These are phyloP conservation scores for Oreochromis mossambicus DNA, from an alignment of 2,797 vertebrate genomes.

Conservation along the genomic window DNA sequence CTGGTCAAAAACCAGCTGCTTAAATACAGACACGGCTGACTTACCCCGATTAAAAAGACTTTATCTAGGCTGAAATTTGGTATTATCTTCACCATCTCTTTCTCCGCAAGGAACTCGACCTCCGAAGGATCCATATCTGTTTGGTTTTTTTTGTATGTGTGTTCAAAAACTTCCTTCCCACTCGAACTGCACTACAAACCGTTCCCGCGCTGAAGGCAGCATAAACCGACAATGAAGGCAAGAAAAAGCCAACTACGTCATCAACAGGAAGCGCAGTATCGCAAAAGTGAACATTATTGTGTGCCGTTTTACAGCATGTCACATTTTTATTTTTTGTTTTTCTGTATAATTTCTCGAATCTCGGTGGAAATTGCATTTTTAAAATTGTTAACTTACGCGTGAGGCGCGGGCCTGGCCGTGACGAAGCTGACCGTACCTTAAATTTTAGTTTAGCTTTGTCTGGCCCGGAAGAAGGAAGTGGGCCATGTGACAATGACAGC, in stretches of 20 bases:
- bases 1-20: neutral
- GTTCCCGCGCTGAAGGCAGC: slow-evolving; percentile 53
- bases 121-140: slow-evolving; percentile 85
- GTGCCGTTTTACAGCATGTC: accelerated
- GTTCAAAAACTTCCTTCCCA: neutral
- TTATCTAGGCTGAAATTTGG: slow-evolving; percentile 95
- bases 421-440: neutral
- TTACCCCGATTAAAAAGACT: slow-evolving; percentile 89
- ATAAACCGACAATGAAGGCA: neutral
- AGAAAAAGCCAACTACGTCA: neutral
- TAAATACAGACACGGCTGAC: neutral
- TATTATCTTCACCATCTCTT: slow-evolving; percentile 88
- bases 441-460: neutral
- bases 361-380: neutral
- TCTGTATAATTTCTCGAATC: accelerated
- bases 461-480: neutral
- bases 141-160: neutral
- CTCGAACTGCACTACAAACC: neutral
- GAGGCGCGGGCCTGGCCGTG: accelerated
- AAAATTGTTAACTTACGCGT: neutral
- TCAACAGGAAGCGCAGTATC: neutral
- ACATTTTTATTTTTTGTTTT: neutral
- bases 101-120: slow-evolving; percentile 93
- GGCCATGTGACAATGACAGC: neutral
- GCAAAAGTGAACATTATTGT: neutral